phyloP scores from a whole-genome alignment of 2,888 invertebrate species.

The Portevinia maculata region DNA sequence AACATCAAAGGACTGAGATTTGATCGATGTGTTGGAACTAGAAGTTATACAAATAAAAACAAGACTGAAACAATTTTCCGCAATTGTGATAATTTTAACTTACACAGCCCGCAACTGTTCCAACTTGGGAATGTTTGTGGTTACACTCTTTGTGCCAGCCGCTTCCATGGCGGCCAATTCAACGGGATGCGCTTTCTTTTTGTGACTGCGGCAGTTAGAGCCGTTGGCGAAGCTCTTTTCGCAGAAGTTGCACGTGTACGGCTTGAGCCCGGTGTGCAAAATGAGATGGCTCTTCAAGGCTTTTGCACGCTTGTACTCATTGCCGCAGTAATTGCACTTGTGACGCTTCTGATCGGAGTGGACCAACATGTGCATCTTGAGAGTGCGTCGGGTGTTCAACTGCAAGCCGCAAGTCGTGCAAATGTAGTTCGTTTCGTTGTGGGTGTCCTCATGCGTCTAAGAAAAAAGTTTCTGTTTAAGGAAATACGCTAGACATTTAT shows the following conservation, averaged over 20 bases:
- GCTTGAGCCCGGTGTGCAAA: conserved; percentile 81
- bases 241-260: conserved; percentile 82
- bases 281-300: conserved; percentile 82
- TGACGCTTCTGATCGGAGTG: conserved; percentile 81
- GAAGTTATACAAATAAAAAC: conserved; percentile 28
- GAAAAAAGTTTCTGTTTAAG: conserved; percentile 11
- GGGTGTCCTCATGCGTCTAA: conserved; percentile 80
- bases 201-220: conserved; percentile 82
- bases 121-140: conserved; percentile 80
- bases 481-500: background rate
- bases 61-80: background rate
- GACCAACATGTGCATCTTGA: conserved; percentile 80
- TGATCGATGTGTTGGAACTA: conserved; percentile 27
- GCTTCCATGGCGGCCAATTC: conserved; percentile 82
- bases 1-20: background rate
- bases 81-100: conserved; percentile 36
- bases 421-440: conserved; percentile 80
- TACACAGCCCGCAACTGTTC: conserved; percentile 81
- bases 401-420: conserved; percentile 80
- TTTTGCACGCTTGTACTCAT: conserved; percentile 82
- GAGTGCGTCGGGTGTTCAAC: conserved; percentile 79
- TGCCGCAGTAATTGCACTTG: conserved; percentile 81
- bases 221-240: conserved; percentile 82
- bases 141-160: conserved; percentile 78
- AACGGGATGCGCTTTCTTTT: conserved; percentile 81